These are phyloP conservation scores for Rhinopithecus roxellana DNA, from an alignment of 2,113 vertebrate genomes.

Conservation along the genomic window DNA sequence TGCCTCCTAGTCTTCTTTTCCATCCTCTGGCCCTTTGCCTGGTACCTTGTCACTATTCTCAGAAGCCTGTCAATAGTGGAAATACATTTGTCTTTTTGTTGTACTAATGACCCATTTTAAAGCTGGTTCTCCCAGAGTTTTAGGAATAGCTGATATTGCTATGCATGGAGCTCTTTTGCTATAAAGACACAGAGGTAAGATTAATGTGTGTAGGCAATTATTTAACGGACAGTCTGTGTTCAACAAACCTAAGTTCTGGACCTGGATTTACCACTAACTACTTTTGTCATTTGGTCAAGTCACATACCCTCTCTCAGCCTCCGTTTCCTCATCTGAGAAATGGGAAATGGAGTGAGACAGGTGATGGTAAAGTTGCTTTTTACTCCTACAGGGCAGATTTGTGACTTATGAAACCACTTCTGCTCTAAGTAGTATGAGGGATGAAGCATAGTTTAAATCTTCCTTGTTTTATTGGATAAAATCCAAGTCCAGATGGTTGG, in stretches of 20 bases:
- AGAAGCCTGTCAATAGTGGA: background rate
- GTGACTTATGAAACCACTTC: background rate
- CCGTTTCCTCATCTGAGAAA: background rate
- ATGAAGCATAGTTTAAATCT: background rate
- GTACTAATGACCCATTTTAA: background rate
- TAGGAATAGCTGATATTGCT: background rate
- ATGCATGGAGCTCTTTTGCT: background rate
- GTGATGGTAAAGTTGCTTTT: background rate
- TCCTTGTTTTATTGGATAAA: background rate
- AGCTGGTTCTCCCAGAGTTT: background rate
- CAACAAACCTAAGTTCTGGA: background rate
- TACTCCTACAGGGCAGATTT: background rate
- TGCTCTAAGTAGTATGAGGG: background rate
- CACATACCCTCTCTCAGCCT: background rate
- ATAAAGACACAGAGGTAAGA: background rate
- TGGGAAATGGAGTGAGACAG: background rate
- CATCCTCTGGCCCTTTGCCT: background rate
- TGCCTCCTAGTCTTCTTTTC: background rate
- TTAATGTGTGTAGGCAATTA: background rate
- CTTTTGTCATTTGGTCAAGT: background rate
- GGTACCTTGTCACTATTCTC: background rate
- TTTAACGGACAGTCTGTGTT: background rate
- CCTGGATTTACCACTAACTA: background rate
- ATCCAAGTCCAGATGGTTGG: background rate
- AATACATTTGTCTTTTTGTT: background rate